Evolutionary conservation across 2,888 invertebrate genomes (phyloP), one percentile per base, ranked within the genome.

Genomic region (Conops quadrifasciatus): DNA sequence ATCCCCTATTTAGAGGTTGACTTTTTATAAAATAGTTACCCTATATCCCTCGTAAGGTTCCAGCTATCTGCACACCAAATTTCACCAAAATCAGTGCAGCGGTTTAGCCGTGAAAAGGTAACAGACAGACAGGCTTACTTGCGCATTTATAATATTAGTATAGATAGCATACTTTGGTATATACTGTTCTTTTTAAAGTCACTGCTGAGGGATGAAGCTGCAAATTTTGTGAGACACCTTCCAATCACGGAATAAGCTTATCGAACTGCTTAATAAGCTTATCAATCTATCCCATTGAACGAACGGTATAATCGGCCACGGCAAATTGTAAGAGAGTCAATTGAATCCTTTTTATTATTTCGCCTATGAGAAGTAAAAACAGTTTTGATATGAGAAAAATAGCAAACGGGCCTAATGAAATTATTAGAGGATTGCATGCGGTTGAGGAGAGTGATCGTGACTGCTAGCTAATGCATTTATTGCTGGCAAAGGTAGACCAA

Each of bases 141-240:
- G n/a, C n/a, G n/a, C n/a, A n/a, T n/a, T n/a, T n/a, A n/a, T n/a
- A n/a, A n/a, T n/a, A n/a, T n/a, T n/a, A n/a, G n/a, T n/a, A n/a
- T n/a, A n/a, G n/a, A n/a, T n/a, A n/a, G n/a, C n/a, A n/a, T n/a
- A n/a, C n/a, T n/a, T n/a, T n/a, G n/a, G n/a, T n/a, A n/a, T n/a
- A n/a, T n/a, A n/a, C 53, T 53, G 15, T 53, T 53, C 1, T 53
- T 5, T 24, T 53, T n/a, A 4, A 53, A 53, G 53, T 21, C 19
- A 53, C 53, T 53, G 19, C 21, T 53, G 53, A 53, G 11, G 53
- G 53, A 53, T 53, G 53, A 53, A n/a, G 53, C 53, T 53, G 53
- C 53, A 53, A 21, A 19, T n/a, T 19, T 53, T 19, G 53, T 53
- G 53, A 53, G 53, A 53, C 53, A 53, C 19, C 19, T 21, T 53